Conservation (phyloP, 2,888 invertebrate genomes). For the Stomorhina lunata region DNA sequence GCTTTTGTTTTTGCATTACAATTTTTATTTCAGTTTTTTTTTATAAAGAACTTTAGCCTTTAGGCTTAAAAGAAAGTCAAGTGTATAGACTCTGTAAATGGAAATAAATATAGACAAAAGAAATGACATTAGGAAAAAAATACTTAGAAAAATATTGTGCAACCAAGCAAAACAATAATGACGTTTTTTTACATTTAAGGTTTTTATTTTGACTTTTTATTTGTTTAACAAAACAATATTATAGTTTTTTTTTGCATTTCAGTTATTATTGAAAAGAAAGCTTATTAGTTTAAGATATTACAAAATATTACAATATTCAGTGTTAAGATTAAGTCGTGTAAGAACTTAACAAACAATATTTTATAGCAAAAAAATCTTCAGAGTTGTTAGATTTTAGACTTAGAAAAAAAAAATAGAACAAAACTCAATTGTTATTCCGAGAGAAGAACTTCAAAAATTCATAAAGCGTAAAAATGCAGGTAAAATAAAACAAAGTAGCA, state of each 20-base stretch:
- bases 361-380: background rate
- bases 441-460: constrained; percentile 44
- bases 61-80: constrained; percentile 63
- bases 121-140: background rate
- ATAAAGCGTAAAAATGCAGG: constrained; percentile 52
- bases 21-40: background rate
- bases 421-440: constrained; percentile 10
- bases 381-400: constrained; percentile 9
- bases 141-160: constrained; percentile 47
- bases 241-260: background rate
- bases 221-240: constrained; percentile 34
- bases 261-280: constrained; percentile 52
- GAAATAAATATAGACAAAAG: constrained; percentile 48
- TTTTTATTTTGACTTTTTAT: constrained; percentile 15
- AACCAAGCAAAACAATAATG: constrained; percentile 60
- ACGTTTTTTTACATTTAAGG: constrained; percentile 30
- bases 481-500: background rate
- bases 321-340: constrained; percentile 57
- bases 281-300: constrained; percentile 57
- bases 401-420: background rate
- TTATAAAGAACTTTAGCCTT: constrained; percentile 48
- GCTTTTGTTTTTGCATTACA: constrained; percentile 3
- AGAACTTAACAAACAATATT: constrained; percentile 46
- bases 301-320: constrained; percentile 56
- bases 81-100: constrained; percentile 36